Base-by-base conservation (phyloP, 2,797 vertebrate species). In the Urophycis tenuis region DNA sequence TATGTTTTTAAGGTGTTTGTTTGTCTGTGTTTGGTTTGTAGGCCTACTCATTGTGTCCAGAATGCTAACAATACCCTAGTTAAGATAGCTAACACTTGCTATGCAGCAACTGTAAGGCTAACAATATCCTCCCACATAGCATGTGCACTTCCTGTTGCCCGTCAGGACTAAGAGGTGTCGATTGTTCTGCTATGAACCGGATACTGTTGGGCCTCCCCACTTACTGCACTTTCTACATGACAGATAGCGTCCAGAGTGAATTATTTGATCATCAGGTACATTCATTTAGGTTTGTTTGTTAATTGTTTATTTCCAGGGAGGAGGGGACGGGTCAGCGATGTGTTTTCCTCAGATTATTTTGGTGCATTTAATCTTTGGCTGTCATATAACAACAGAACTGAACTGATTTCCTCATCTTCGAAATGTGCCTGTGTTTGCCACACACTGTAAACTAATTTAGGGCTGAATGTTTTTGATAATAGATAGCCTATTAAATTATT, bases 351-450 rank as follows among this genome's bases (percentile, higher is more conserved):
- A 64, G 41, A 31, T 11, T 36, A 39, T 73, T 80, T 80, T 80
- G 2, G 67, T 76, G 64, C 22, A 77, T 82, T 79, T 32, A 71
- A 78, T 53, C 19, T 49, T 60, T 45, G 33, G 35, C 70, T 41
- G 32, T 75, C 67, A 41, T 35, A 70, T 33, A 75, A 45, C 75
- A 14, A 14, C n/a, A n/a, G n/a, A n/a, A n/a, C n/a, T n/a, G 8
- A 73, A 73, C 17, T 45, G 17, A 71, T 80, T 77, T 70, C 75
- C n/a, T 35, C n/a, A 29, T 81, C 41, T 60, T 71, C 74, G 7
- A 79, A 64, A 36, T 29, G 64, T 77, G 81, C 78, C 86, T 84
- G 77, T 71, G 69, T 71, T 33, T 71, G 60, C 60, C 25, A 67
- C 60, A 67, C 60, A 67, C 60, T 67, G 60, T 67, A 29, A 29